Conservation (phyloP, 2,113 vertebrate species). For the Rhinopomastus cyanomelas region DNA sequence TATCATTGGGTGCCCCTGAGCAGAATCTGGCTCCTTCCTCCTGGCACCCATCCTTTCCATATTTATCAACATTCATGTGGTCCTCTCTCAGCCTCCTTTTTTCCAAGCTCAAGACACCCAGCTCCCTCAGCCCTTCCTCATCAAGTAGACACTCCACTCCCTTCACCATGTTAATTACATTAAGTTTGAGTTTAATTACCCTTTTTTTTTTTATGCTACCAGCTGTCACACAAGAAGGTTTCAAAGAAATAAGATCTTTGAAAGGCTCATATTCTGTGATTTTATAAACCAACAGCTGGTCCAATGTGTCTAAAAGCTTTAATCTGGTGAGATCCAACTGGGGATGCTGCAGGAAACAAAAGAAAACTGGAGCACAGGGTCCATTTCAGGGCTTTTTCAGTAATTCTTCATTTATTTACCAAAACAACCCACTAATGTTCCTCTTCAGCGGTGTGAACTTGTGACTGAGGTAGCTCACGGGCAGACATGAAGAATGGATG, state of each 20-base stretch:
- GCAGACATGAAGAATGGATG: background rate
- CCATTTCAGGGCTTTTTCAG: background rate
- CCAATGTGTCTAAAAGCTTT: background rate
- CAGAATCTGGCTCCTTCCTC: no score
- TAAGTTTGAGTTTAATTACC: background rate
- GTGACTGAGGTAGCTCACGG: background rate
- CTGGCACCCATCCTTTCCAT: no score
- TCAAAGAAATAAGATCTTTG: background rate
- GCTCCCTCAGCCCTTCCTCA: no score
- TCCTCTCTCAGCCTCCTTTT: no score
- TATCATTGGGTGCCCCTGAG: no score
- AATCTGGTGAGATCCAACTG: background rate
- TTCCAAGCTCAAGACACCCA: no score
- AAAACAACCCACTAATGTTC: background rate
- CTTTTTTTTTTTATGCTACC: background rate
- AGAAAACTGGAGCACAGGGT: background rate
- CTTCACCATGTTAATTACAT: background rate
- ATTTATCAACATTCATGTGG: no score
- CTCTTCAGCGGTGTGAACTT: background rate
- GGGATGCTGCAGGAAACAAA: background rate
- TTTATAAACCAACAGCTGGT: background rate
- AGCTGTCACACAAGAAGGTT: background rate
- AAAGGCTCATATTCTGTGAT: background rate
- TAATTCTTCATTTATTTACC: conserved; percentile 3
- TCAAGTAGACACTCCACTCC: no score